Conservation (phyloP, 2,888 invertebrate species). For the Nomada fabriciana region DNA sequence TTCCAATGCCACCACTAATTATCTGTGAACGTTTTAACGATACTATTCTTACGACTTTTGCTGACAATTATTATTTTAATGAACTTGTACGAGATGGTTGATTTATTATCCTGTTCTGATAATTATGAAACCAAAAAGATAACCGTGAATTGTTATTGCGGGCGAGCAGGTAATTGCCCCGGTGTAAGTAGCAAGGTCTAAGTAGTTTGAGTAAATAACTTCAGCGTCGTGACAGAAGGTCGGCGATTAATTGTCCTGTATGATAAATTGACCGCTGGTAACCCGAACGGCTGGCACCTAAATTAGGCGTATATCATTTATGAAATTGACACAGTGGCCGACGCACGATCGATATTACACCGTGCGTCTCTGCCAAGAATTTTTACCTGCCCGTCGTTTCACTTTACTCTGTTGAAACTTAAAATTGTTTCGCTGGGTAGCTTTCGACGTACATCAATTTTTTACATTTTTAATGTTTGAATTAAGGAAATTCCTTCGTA, state of each 20-base stretch:
- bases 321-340: conserved; percentile 60
- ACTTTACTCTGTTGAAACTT: background rate
- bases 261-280: conserved; percentile 60
- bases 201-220: conserved; percentile 64
- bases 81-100: too few relatives aligned
- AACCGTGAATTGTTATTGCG: too few relatives aligned
- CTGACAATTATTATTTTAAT: too few relatives aligned
- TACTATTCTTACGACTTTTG: too few relatives aligned
- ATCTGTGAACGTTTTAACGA: too few relatives aligned
- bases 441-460: too few relatives aligned
- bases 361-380: conserved; percentile 30
- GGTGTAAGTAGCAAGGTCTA: background rate
- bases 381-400: background rate
- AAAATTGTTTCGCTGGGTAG: too few relatives aligned
- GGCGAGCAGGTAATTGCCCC: too few relatives aligned
- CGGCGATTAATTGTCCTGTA: conserved; percentile 60
- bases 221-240: conserved; percentile 39
- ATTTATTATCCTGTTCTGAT: too few relatives aligned
- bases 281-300: conserved; percentile 51
- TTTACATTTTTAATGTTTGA: too few relatives aligned
- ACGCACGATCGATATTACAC: conserved; percentile 50
- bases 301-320: conserved; percentile 65
- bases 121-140: too few relatives aligned
- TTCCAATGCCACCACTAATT: conserved; percentile 20
- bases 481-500: too few relatives aligned